phyloP scores from a whole-genome alignment of 2,888 invertebrate species.

The Watsonalla cultraria region DNA sequence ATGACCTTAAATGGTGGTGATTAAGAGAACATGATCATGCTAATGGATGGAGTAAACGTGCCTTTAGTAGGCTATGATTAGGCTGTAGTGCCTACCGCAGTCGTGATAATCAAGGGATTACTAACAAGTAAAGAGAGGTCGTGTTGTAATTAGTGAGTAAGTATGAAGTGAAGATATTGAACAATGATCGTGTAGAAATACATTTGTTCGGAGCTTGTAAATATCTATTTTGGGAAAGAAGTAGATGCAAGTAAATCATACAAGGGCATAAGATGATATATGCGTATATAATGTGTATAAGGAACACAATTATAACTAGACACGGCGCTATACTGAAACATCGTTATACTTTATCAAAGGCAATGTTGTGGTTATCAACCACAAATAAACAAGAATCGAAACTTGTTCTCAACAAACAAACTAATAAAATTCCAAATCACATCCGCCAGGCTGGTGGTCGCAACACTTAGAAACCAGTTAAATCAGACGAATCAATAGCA shows the following conservation, averaged over 20 bases:
- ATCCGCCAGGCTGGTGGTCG: slow-evolving; percentile 1
- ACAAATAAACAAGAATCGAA: neutral
- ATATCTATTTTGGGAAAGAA: too few species aligned
- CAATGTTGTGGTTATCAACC: neutral
- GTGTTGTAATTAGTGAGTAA: too few species aligned
- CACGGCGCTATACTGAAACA: too few species aligned
- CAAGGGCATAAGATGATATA: too few species aligned
- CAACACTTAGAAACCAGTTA: slow-evolving; percentile 19
- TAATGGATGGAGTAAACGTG: slow-evolving; percentile 26
- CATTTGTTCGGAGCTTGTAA: too few species aligned
- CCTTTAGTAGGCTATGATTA: slow-evolving; percentile 24
- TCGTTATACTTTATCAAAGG: too few species aligned
- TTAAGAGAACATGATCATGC: slow-evolving; percentile 31
- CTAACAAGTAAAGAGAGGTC: neutral
- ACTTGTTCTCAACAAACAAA: slow-evolving; percentile 1
- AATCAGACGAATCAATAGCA: slow-evolving; percentile 29
- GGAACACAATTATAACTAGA: too few species aligned
- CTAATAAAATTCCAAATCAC: slow-evolving; percentile 1
- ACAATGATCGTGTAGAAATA: too few species aligned
- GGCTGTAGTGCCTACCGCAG: slow-evolving; percentile 25
- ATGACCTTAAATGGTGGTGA: slow-evolving; percentile 29
- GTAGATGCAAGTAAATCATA: too few species aligned
- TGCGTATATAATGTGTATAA: too few species aligned
- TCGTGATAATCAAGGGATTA: slow-evolving; percentile 5
- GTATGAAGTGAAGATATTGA: too few species aligned